phyloP scores from a whole-genome alignment of 2,888 invertebrate genomes.

The Lomographa bimaculata region DNA sequence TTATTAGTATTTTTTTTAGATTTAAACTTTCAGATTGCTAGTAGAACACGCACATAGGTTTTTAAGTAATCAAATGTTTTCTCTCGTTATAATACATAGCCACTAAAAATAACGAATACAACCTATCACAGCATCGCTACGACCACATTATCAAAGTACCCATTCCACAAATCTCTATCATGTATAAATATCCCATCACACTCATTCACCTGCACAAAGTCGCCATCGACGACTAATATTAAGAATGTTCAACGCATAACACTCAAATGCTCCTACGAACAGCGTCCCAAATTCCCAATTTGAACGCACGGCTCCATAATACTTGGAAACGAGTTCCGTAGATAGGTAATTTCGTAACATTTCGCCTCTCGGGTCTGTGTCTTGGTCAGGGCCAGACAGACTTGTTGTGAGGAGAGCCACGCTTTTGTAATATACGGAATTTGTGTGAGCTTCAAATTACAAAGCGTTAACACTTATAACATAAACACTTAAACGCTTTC shows the following conservation, averaged over 20 bases:
- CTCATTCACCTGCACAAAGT: slow-evolving; percentile 15
- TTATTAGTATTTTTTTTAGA: too few species aligned
- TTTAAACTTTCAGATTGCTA: too few species aligned
- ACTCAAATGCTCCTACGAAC: slow-evolving; percentile 11
- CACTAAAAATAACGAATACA: background rate
- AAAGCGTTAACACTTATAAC: too few species aligned
- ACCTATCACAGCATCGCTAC: too few species aligned
- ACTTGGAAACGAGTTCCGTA: slow-evolving; percentile 57
- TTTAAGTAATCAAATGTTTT: too few species aligned
- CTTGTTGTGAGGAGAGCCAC: slow-evolving; percentile 27
- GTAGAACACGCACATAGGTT: too few species aligned
- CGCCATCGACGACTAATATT: slow-evolving; percentile 11
- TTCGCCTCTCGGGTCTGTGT: slow-evolving; percentile 71
- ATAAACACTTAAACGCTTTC: too few species aligned
- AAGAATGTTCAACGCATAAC: slow-evolving; percentile 23
- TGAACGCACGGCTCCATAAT: slow-evolving; percentile 41
- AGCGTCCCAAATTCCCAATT: slow-evolving; percentile 42
- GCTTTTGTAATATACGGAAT: slow-evolving; percentile 14
- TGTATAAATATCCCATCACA: slow-evolving; percentile 5
- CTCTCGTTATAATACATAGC: too few species aligned
- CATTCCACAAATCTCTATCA: background rate
- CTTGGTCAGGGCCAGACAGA: slow-evolving; percentile 77
- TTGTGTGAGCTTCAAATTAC: slow-evolving; percentile 3
- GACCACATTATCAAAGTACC: too few species aligned
- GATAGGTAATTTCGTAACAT: slow-evolving; percentile 75